Percentiles rank a stretch among this genome's conserved stretches.
Conservation (phyloP, 23 tunicate genomes). For the Ciona savignyi region DNA sequence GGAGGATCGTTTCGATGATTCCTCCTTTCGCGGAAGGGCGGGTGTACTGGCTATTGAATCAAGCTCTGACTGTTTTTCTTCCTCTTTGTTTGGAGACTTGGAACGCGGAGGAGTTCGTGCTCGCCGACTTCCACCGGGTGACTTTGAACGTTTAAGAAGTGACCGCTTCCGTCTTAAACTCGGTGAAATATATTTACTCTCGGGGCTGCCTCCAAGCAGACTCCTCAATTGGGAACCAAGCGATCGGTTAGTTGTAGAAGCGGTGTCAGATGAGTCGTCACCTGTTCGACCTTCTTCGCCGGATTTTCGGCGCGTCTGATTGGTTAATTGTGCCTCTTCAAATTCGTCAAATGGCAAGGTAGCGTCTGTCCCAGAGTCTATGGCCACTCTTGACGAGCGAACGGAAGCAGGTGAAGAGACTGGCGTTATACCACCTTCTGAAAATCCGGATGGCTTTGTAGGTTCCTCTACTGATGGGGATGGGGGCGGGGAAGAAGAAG, state of each 20-base stretch:
- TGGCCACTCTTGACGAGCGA: background rate
- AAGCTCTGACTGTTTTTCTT: background rate
- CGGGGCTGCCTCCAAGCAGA: slow-evolving; percentile 44
- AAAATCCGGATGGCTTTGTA: slow-evolving; percentile 15
- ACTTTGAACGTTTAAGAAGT: slow-evolving; percentile 62
- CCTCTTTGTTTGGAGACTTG: slow-evolving; percentile 4
- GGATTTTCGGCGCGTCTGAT: slow-evolving; percentile 18
- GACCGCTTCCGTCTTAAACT: slow-evolving; percentile 59
- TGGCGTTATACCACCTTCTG: slow-evolving; percentile 10
- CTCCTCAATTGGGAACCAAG: slow-evolving; percentile 54
- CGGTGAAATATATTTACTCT: slow-evolving; percentile 62
- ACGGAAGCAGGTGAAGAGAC: slow-evolving; percentile 10
- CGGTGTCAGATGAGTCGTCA: slow-evolving; percentile 23
- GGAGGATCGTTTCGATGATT: slow-evolving; percentile 4
- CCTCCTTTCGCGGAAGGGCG: slow-evolving; percentile 1
- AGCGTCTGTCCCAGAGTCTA: background rate
- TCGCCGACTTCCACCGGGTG: slow-evolving; percentile 70
- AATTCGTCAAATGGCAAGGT: background rate
- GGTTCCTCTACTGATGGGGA: slow-evolving; percentile 20
- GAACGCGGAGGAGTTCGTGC: slow-evolving; percentile 46
- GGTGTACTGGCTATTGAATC: background rate
- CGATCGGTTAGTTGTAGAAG: slow-evolving; percentile 6
- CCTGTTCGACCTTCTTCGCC: slow-evolving; percentile 5
- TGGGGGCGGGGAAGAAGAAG: slow-evolving; percentile 19
- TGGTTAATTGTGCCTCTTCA: background rate